Base-by-base conservation (phyloP, 2,888 invertebrate genomes). In the Trissolcus japonicus region DNA sequence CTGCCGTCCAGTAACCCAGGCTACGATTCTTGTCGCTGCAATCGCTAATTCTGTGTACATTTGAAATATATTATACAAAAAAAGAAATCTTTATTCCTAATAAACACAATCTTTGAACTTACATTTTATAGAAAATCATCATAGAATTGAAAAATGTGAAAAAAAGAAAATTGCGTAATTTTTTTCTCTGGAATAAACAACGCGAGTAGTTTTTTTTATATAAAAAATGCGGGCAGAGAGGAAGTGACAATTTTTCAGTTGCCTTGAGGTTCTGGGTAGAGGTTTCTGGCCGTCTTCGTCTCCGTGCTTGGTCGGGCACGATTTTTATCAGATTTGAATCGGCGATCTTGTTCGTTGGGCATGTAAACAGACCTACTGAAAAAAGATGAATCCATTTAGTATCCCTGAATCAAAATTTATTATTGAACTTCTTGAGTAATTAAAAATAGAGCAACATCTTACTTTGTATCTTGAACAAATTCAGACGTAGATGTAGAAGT, bases 21-120 rank as follows among this genome's bases (percentile, higher is more conserved):
- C 43, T 87, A 85, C 69, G 87, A 89, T 74, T 80, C 87, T 9
- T 89, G 88, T 66, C 86, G 86, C 62, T 89, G 89, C 63, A 87
- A 84, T 73, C 83, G 84, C 57, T 86, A 81, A 85, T 25, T n/a
- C 40, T 50, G 16, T 46, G 16, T 21, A 66, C 53, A 54, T 57
- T 53, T 57, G 41, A 68, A 75, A 60, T 68, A 75, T 75, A 75
- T 75, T 65, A 69, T 35, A 29, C 1, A 35, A 35, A 35, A 11
- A 35, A 68, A 75, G 75, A 55, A 75, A 76, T 69, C 35, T 68
- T 69, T 69, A 69, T 76, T 76, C 46, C 16, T 55, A 61, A 65
- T 76, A 59, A 76, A 76, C 65, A 48, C 41, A 68, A 69, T 43
- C 55, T 63, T 51, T 48, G 65, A 61, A 65, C 65, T 63, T 69